Conservation (phyloP, 2,888 invertebrate genomes). For the Mythimna albipuncta region DNA sequence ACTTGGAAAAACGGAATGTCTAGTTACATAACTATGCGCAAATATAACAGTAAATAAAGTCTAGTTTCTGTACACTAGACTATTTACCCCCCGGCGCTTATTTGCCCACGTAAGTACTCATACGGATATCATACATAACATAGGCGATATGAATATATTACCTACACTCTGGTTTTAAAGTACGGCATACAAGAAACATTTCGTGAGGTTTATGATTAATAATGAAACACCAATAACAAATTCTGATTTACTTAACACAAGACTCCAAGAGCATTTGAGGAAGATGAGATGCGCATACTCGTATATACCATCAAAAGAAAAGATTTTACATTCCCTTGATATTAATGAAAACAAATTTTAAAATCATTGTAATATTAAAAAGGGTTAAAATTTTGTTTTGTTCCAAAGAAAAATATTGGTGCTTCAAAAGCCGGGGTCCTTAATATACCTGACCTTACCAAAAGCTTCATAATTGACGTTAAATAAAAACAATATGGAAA, state of each 20-base stretch:
- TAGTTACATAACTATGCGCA: not conserved
- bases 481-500: constrained; percentile 11
- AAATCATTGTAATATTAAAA: not conserved
- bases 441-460: not conserved
- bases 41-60: constrained; percentile 1
- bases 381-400: too few species aligned
- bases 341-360: not conserved
- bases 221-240: not conserved
- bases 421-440: not conserved
- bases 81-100: not conserved
- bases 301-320: constrained; percentile 3
- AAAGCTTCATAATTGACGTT: constrained; percentile 2
- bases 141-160: constrained; percentile 11
- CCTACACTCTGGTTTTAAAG: not conserved
- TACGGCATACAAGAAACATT: not conserved
- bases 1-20: not conserved
- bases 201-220: not conserved
- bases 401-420: not conserved
- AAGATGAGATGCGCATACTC: too few species aligned
- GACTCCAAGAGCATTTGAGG: not conserved
- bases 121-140: not conserved
- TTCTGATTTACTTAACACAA: not conserved
- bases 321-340: not conserved
- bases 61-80: too few species aligned
- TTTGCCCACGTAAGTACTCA: constrained; percentile 2